Conservation (phyloP, 2,888 invertebrate genomes). For the Dasypogon diadema region DNA sequence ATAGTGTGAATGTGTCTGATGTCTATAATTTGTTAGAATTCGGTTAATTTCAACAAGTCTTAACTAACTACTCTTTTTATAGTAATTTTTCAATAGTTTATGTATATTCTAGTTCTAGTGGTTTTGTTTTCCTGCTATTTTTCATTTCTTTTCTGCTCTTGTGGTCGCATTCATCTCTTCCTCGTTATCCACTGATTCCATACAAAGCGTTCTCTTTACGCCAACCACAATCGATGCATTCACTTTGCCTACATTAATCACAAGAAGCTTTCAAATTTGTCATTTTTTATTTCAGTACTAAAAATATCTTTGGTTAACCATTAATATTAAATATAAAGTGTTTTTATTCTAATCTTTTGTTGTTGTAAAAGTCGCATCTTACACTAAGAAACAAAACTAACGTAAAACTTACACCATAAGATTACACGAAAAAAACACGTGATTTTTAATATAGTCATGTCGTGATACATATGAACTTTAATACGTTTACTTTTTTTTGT, state of each 20-base stretch:
- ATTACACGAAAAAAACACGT: constrained; percentile 10
- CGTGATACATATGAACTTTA: background rate
- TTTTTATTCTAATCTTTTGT: constrained; percentile 13
- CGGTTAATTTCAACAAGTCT: constrained; percentile 33
- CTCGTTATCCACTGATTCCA: no score
- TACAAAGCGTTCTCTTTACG: no score
- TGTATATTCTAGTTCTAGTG: background rate
- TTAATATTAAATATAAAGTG: constrained; percentile 32
- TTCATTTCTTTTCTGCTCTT: background rate
- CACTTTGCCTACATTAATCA: constrained; percentile 26
- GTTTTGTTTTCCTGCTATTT: constrained; percentile 10
- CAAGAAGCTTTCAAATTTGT: constrained; percentile 45
- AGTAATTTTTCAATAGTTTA: constrained; percentile 23
- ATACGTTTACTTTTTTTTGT: no score
- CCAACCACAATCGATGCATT: background rate
- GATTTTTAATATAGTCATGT: background rate
- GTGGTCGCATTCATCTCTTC: no score
- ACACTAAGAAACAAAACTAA: background rate
- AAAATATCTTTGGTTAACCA: constrained; percentile 46
- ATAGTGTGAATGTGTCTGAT: background rate
- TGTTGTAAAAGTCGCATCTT: constrained; percentile 18
- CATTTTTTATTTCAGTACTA: constrained; percentile 38
- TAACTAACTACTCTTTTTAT: constrained; percentile 13
- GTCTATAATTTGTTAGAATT: constrained; percentile 25
- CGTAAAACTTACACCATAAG: constrained; percentile 11